Evolutionary conservation across 2,113 vertebrate genomes (phyloP).

Genomic region (Philantomba maxwellii): DNA sequence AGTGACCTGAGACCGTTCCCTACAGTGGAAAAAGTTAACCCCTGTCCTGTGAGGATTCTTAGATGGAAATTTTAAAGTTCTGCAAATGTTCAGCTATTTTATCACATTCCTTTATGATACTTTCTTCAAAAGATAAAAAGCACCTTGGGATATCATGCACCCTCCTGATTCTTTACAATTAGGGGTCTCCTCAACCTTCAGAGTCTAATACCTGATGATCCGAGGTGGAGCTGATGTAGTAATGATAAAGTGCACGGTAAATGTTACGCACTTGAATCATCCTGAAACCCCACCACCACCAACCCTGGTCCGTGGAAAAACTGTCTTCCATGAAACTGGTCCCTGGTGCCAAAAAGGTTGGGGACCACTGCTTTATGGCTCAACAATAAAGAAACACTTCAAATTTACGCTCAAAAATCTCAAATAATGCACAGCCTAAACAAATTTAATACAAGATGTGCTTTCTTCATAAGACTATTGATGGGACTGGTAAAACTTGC

Average conservation of each 20-base stretch:
- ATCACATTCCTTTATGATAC: neutral
- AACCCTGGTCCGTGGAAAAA: neutral
- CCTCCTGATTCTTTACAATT: neutral
- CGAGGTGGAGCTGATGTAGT: neutral
- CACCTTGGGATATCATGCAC: neutral
- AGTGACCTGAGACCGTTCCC: neutral
- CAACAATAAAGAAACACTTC: conserved; percentile 17
- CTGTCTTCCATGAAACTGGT: neutral
- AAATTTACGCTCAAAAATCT: neutral
- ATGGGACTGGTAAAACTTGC: neutral
- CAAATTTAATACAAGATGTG: neutral
- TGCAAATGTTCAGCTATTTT: neutral
- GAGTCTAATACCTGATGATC: neutral
- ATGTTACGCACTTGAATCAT: neutral
- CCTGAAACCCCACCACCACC: neutral
- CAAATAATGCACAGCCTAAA: neutral
- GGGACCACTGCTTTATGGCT: neutral
- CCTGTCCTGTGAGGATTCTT: neutral
- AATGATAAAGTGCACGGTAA: neutral
- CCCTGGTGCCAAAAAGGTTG: neutral
- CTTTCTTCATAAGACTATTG: neutral
- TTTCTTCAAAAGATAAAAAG: conserved; percentile 22
- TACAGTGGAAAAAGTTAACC: neutral
- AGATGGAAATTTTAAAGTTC: neutral
- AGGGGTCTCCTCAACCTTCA: neutral